These are phyloP conservation scores for Serrognathus titanus DNA, from an alignment of 2,888 invertebrate genomes.

Conservation along the genomic window DNA sequence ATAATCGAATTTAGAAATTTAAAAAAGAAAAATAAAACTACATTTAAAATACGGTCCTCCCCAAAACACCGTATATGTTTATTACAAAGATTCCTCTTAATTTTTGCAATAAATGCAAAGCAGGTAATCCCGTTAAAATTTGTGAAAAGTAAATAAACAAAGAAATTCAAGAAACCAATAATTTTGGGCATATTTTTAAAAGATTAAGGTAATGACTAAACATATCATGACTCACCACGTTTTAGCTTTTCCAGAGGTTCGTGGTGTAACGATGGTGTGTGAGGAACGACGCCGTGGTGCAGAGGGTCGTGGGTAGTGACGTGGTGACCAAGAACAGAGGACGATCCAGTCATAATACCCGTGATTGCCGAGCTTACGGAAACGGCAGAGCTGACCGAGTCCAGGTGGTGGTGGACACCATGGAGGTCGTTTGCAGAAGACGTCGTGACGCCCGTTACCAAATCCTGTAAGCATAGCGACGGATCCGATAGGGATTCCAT, in stretches of 20 bases:
- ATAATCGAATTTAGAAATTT: no score
- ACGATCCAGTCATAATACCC: slow-evolving; percentile 56
- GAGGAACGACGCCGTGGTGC: slow-evolving; percentile 61
- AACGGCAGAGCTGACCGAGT: slow-evolving; percentile 55
- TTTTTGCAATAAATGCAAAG: no score
- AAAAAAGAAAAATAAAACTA: no score
- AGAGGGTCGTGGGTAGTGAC: slow-evolving; percentile 51
- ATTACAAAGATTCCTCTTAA: no score
- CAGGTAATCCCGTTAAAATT: not conserved
- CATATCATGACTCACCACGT: slow-evolving; percentile 61
- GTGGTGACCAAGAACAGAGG: slow-evolving; percentile 51
- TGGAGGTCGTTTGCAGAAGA: slow-evolving; percentile 53
- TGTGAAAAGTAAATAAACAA: not conserved
- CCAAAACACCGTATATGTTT: no score
- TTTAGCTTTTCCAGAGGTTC: slow-evolving; percentile 76
- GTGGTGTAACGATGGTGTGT: slow-evolving; percentile 58
- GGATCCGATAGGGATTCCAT: slow-evolving; percentile 68
- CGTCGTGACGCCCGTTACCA: slow-evolving; percentile 59
- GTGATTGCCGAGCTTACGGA: slow-evolving; percentile 58
- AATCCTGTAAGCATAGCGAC: slow-evolving; percentile 71
- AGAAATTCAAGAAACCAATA: not conserved
- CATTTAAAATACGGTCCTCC: no score
- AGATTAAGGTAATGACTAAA: not conserved
- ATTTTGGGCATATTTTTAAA: not conserved
- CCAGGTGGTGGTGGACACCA: slow-evolving; percentile 54